phyloP scores from a whole-genome alignment of 2,888 invertebrate genomes.

The Plagodis dolabraria region DNA sequence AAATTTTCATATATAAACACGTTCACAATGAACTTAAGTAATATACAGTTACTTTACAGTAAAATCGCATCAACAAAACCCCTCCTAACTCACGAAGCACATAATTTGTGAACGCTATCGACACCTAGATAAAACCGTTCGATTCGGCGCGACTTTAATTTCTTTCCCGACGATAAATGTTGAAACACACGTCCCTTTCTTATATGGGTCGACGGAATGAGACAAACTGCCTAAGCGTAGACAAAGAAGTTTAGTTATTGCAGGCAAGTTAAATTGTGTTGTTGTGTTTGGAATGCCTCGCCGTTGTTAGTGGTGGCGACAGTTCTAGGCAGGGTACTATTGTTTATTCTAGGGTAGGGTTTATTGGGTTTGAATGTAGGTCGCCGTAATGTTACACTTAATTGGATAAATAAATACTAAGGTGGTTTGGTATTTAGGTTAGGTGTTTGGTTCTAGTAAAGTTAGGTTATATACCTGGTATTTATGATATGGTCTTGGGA shows the following conservation, averaged over 20 bases:
- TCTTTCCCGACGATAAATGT: constrained; percentile 79
- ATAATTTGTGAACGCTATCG: constrained; percentile 84
- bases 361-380: constrained; percentile 35
- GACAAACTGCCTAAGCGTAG: constrained; percentile 46
- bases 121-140: constrained; percentile 82
- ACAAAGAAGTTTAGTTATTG: constrained; percentile 72
- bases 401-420: constrained; percentile 28
- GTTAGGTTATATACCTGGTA: neutral
- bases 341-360: constrained; percentile 5
- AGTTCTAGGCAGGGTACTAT: constrained; percentile 17
- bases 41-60: no score
- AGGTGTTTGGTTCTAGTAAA: neutral
- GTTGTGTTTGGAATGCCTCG: constrained; percentile 36
- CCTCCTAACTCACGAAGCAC: constrained; percentile 68
- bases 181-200: constrained; percentile 59
- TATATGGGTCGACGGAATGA: constrained; percentile 44
- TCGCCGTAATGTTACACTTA: constrained; percentile 25
- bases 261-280: constrained; percentile 56
- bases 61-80: constrained; percentile 30
- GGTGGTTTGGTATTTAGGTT: constrained; percentile 6
- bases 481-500: neutral
- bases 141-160: constrained; percentile 82
- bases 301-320: constrained; percentile 26
- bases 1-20: no score
- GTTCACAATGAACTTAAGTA: no score